These are phyloP conservation scores for Dasyprocta punctata DNA, from an alignment of 2,113 vertebrate genomes.

Conservation along the genomic window DNA sequence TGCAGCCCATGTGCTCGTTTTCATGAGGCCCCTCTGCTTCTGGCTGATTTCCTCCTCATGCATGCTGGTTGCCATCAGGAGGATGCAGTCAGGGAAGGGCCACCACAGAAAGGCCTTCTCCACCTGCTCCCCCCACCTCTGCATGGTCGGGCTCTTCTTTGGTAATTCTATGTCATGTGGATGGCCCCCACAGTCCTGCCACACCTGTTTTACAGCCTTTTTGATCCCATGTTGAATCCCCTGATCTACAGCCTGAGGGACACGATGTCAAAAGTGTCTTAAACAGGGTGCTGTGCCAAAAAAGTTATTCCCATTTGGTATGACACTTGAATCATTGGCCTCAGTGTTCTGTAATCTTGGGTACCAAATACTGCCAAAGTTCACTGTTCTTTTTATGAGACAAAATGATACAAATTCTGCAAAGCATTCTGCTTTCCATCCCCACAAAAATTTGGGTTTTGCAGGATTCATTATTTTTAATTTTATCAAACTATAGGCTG, in stretches of 20 bases:
- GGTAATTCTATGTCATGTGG: background rate
- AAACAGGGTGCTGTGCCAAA: background rate
- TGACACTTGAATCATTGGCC: background rate
- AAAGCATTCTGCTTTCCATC: background rate
- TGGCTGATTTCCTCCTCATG: background rate
- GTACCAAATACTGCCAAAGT: background rate
- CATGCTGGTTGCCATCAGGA: background rate
- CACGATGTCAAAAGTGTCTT: background rate
- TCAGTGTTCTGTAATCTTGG: no score
- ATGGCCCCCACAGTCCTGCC: background rate
- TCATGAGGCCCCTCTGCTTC: background rate
- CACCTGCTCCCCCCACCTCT: background rate
- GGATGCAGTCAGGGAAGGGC: background rate
- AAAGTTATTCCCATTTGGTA: background rate
- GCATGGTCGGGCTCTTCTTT: background rate
- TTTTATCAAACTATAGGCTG: background rate
- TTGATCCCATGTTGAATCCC: background rate
- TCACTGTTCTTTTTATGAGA: background rate
- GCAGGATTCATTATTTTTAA: background rate
- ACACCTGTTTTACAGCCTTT: background rate
- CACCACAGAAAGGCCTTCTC: background rate
- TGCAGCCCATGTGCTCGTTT: background rate
- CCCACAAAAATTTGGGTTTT: background rate
- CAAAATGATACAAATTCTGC: background rate
- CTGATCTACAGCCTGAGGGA: slow-evolving; percentile 42